Conservation (phyloP, 2,888 invertebrate species). For the Eristalinus aeneus region DNA sequence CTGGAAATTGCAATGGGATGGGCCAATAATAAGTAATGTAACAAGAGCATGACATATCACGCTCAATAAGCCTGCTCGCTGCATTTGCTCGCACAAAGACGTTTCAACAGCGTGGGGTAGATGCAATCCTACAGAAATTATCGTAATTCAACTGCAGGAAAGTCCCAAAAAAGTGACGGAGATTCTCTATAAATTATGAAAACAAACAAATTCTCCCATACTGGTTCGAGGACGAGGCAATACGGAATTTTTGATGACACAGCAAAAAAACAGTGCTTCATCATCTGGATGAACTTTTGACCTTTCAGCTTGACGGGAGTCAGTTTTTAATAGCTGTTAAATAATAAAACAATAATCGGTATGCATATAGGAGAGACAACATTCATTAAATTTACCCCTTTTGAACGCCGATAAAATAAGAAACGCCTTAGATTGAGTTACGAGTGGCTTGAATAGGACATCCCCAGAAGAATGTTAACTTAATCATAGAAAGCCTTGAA, state of each 20-base stretch:
- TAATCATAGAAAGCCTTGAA: not conserved
- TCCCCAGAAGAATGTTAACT: not conserved
- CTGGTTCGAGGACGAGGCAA: not conserved
- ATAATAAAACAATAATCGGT: not conserved
- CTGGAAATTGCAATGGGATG: not conserved
- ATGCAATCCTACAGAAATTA: not conserved
- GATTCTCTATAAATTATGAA: too few species aligned
- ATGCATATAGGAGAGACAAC: not conserved
- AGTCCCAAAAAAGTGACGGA: too few species aligned
- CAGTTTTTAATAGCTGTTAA: not conserved
- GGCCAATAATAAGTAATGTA: too few species aligned
- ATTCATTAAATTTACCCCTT: not conserved
- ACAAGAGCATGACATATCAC: conserved; percentile 5
- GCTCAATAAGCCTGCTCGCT: conserved; percentile 12
- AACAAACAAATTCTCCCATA: not conserved
- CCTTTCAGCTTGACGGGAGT: not conserved
- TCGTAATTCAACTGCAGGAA: too few species aligned
- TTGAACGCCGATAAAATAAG: not conserved
- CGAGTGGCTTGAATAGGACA: too few species aligned
- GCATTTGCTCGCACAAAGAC: not conserved
- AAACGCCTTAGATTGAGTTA: too few species aligned
- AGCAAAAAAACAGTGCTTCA: not conserved
- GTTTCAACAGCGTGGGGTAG: not conserved
- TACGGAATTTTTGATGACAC: not conserved
- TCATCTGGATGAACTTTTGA: not conserved